Conservation (phyloP, 2,113 vertebrate species). For the Varanus komodoensis region DNA sequence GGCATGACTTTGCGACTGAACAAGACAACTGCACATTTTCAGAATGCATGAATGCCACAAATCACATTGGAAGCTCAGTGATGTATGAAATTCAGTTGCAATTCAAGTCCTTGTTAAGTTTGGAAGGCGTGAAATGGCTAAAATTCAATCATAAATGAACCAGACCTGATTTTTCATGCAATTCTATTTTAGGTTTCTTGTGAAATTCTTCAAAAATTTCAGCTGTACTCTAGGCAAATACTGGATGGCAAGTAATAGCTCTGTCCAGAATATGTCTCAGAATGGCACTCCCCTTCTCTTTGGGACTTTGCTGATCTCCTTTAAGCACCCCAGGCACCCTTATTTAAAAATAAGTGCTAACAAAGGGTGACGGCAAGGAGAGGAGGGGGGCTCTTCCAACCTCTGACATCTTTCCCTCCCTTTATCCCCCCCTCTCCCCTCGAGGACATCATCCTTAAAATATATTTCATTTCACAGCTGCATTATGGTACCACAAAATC, state of each 20-base stretch:
- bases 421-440: conserved; percentile 72
- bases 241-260: neutral
- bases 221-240: neutral
- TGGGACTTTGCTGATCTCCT: fast-evolving
- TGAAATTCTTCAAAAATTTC: neutral
- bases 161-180: no score
- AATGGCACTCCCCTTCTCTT: neutral
- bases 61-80: no score
- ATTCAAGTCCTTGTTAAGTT: no score
- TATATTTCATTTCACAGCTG: conserved; percentile 88
- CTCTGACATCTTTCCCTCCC: conserved; percentile 33
- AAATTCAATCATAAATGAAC: no score
- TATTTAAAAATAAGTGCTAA: conserved; percentile 37
- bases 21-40: no score
- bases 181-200: neutral
- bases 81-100: no score
- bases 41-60: no score
- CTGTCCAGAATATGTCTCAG: neutral
- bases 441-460: conserved; percentile 85
- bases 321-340: neutral
- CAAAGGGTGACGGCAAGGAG: conserved; percentile 21
- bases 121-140: no score
- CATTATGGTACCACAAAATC: conserved; percentile 89
- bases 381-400: conserved; percentile 38
- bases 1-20: no score